Base-by-base conservation (phyloP, 2,888 invertebrate species). In the Lamellibrachia satsuma region DNA sequence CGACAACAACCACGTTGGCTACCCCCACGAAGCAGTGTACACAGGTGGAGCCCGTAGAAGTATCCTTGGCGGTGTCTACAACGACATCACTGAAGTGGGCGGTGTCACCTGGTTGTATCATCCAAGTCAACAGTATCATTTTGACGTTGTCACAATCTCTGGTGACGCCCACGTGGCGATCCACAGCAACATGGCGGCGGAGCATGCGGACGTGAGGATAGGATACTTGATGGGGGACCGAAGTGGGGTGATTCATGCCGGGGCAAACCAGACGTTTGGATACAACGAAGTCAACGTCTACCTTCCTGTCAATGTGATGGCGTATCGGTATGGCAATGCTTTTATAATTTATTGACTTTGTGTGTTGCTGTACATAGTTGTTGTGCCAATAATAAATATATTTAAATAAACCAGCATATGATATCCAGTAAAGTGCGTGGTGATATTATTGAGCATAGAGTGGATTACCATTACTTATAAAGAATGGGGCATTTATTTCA, bases 131-230 rank as follows among this genome's bases (percentile, higher is more conserved):
- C 75, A 15, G 15, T 75, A 75, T 15, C 75, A 75, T 15, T 93
- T 93, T 60, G 92, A 91, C 57, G 91, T 90, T 52, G 92, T 95
- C 27, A 93, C 93, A 75, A 93, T 95, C 1, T 52, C 93, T 27
- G 95, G 95, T 52, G 95, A 95, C 91, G 94, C 95, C 8, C 95
- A 95, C 93, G 94, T 95, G 52, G 95, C 95, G 11, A 94, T 95
- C n/a, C 93, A 94, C 27, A 95, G 94, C 93, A 94, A 95, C 93
- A 94, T 94, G 3, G 93, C 94, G 52, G 52, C 27, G 3, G 93
- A 94, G 9, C 93, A 91, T 0, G 93, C 91, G 92, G 8, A 93
- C 90, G 92, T 94, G 11, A 91, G 92, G 8, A 94, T 94, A 3
- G 93, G 93, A 2, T 92, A 92, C 60, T 91, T 95, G 91, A 93